These are phyloP conservation scores for Panagrolaimus sp. DNA, from an alignment of 1,140 invertebrate species.

Conservation along the genomic window DNA sequence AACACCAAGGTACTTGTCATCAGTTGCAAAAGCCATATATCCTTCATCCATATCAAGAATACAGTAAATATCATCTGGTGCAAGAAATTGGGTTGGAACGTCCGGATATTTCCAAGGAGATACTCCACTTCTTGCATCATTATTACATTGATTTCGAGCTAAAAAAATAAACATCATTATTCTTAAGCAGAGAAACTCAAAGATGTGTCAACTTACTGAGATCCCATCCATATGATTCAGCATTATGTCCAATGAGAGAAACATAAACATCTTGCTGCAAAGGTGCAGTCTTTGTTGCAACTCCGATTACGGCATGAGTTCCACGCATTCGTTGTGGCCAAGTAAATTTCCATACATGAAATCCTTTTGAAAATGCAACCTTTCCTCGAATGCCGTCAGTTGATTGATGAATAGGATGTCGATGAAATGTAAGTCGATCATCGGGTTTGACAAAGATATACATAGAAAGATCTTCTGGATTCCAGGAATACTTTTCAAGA, in stretches of 20 bases:
- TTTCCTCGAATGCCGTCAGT: conserved; percentile 97
- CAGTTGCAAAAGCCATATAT: conserved; percentile 91
- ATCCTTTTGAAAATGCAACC: conserved; percentile 85
- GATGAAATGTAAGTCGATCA: conserved; percentile 93
- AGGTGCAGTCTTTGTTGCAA: conserved; percentile 70
- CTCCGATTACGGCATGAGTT: conserved; percentile 96
- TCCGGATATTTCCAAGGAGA: not conserved
- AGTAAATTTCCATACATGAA: conserved; percentile 94
- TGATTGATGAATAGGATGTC: conserved; percentile 93
- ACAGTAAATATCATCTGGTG: conserved; percentile 69
- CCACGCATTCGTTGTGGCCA: conserved; percentile 94
- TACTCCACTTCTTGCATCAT: not conserved
- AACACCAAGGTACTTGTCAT: conserved; percentile 92
- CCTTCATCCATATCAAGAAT: conserved; percentile 99
- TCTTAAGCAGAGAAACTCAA: not conserved
- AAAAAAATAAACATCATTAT: not conserved
- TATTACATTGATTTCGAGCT: not conserved
- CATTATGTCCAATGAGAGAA: conserved; percentile 72
- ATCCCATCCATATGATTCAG: conserved; percentile 98
- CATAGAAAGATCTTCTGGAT: conserved; percentile 87
- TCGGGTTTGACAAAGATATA: conserved; percentile 99
- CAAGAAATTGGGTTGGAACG: not conserved
- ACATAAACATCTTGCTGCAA: conserved; percentile 66
- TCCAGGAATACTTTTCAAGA: conserved; percentile 68
- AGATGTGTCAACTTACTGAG: conserved; percentile 63